Evolutionary conservation across 2,888 invertebrate species (phyloP), one percentile per base, ranked within the genome.

Genomic region (Cylindroiulus punctatus): DNA sequence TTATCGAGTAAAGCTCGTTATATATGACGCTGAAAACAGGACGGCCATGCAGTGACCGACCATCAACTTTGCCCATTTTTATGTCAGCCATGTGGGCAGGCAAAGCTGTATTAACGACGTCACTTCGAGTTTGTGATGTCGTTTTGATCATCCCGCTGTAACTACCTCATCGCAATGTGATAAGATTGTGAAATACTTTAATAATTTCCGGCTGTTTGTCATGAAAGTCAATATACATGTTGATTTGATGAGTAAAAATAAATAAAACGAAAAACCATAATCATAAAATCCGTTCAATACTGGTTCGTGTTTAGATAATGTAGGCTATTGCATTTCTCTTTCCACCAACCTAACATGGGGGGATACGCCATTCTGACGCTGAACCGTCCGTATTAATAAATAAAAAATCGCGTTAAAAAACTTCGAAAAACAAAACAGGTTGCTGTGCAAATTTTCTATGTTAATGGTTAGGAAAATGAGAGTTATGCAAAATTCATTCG

Each of bases 41-140:
- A n/a, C 57, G 57, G n/a, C 57, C 57, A 57, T 57, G n/a, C n/a
- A 57, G n/a, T 57, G 57, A 57, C 57, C 57, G 57, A n/a, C 57
- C 57, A 57, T 57, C 57, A 57, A 57, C 19, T 57, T 57, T 57
- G 57, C 57, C 57, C 57, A 57, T 22, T 4, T 8, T 40, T 8
- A 5, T 57, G n/a, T 57, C n/a, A n/a, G n/a, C 1, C 22, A 3
- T n/a, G 57, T 57, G 57, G 57, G 57, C 22, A 57, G 57, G 47
- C 40, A 40, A 17, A 47, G 47, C 47, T 10, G 57, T 57, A 8
- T 40, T 40, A 40, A 40, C 8, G 57, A 57, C 57, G 57, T 57
- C 57, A 57, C n/a, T 12, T 57, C 57, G 22, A 4, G n/a, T 57
- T 57, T 5, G 2, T n/a, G 57, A n/a, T n/a, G 7, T 57, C n/a